Percentiles rank a stretch among this genome's conserved stretches.
Conservation (phyloP, 2,888 invertebrate species). For the Agriopis aurantiaria region DNA sequence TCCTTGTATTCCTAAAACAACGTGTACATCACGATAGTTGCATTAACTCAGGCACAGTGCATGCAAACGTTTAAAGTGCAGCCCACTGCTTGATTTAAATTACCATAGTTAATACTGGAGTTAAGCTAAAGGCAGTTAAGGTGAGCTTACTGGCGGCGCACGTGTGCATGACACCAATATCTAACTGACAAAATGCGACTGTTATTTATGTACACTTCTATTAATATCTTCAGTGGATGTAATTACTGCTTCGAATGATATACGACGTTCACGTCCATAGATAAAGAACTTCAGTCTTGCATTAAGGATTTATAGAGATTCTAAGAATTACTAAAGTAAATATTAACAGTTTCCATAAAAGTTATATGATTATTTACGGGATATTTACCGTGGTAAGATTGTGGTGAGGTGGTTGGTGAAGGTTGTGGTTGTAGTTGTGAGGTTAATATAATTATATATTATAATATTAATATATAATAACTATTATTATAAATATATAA, state of each 20-base stretch:
- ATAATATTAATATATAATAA: too few species aligned
- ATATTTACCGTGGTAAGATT: too few species aligned
- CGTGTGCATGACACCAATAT: constrained; percentile 69
- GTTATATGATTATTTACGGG: too few species aligned
- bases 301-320: not conserved
- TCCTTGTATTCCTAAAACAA: constrained; percentile 28
- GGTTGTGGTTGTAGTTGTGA: too few species aligned
- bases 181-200: constrained; percentile 62
- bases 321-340: too few species aligned
- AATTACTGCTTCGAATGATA: constrained; percentile 62
- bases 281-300: constrained; percentile 45
- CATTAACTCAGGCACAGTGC: constrained; percentile 17
- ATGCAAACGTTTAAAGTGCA: constrained; percentile 19
- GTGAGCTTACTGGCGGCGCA: constrained; percentile 38
- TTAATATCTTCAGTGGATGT: constrained; percentile 58
- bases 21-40: constrained; percentile 27
- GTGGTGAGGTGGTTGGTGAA: too few species aligned
- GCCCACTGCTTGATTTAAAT: constrained; percentile 22
- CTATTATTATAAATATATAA: too few species aligned
- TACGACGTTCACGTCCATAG: constrained; percentile 59
- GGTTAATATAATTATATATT: too few species aligned
- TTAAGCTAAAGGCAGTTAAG: constrained; percentile 36
- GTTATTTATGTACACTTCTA: constrained; percentile 69
- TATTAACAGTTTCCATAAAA: too few species aligned
- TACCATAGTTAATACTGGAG: constrained; percentile 31